Evolutionary conservation across 2,113 vertebrate genomes (phyloP).

Genomic region (Prunella fulvescens): DNA sequence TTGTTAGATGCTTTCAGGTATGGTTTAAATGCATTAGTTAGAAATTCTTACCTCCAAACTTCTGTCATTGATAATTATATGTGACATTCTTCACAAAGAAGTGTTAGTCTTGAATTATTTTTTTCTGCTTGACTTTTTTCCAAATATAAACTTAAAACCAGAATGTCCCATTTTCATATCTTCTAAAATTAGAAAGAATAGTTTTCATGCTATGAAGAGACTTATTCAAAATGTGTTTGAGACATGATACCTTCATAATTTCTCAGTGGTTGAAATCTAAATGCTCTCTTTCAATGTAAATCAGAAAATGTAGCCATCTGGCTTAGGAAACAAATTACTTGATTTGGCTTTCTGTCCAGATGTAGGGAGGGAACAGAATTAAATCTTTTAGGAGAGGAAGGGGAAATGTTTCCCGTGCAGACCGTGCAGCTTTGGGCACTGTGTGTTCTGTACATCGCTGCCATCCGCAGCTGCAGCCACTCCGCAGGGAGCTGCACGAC

Average conservation of each 20-base stretch:
- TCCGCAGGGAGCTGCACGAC: rapidly evolving
- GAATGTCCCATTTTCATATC: not conserved
- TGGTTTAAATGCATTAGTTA: not conserved
- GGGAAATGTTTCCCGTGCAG: not conserved
- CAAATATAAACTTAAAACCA: not conserved
- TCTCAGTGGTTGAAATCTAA: not conserved
- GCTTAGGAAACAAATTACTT: not conserved
- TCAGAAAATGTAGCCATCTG: not conserved
- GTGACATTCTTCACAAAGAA: not conserved
- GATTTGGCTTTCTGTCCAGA: not conserved
- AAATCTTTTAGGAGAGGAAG: not conserved
- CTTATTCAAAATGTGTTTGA: not conserved
- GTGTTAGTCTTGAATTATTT: not conserved
- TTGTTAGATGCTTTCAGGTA: not conserved
- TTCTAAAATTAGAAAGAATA: not conserved
- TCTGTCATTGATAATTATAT: not conserved
- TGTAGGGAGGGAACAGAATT: not conserved
- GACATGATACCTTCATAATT: not conserved
- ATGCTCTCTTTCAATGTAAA: not conserved
- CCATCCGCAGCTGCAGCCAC: not conserved
- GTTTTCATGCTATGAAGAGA: not conserved
- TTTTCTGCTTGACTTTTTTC: not conserved
- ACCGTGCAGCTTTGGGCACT: not conserved
- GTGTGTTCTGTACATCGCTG: not conserved
- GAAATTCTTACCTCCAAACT: not conserved